Evolutionary conservation across 1,140 invertebrate genomes (phyloP), one percentile per base, ranked within the genome.

Genomic region (Chymomyza costata): DNA sequence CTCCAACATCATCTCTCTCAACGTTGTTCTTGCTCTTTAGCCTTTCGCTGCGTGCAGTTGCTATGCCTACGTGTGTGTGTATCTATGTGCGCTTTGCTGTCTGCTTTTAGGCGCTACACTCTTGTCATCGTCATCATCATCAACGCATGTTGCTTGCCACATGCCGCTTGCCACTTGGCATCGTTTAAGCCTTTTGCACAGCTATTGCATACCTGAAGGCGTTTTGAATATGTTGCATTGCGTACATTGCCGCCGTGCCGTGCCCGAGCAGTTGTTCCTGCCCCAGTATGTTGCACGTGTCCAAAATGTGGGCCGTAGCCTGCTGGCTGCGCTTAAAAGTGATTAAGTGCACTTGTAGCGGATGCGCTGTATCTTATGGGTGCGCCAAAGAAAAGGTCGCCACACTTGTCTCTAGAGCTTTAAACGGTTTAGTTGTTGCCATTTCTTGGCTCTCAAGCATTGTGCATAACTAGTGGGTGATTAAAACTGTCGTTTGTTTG

Each of bases 331-430:
- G 38, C 53, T 70, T 70, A 46, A 57, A 66, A 71, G 71, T 78
- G 71, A 76, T 76, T 76, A 78, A 76, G 71, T 76, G 66, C 71
- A 76, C 71, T 76, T 54, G 54, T 52, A 54, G 48, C 63, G 62
- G 64, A 73, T 73, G 58, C 47, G 48, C 57, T 49, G 53, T 64
- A 64, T 64, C 51, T 61, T 52, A 64, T 56, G 32, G n/a, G n/a
- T n/a, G n/a, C n/a, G n/a, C n/a, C n/a, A n/a, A 50, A 56, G 18
- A 64, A 48, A 61, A 69, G 65, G 76, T 65, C 55, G 52, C 37
- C 70, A 63, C 65, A 59, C 71, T 70, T 56, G 52, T 32, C 69
- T 74, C 69, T 62, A 45, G 47, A 40, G 51, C 54, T 49, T n/a
- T 78, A 78, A 76, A 66, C 56, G 66, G 39, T 67, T 67, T 56